Percentiles rank a stretch among this genome's conserved stretches.
Conservation (phyloP, 2,888 invertebrate species). For the Acrobasis consociella region DNA sequence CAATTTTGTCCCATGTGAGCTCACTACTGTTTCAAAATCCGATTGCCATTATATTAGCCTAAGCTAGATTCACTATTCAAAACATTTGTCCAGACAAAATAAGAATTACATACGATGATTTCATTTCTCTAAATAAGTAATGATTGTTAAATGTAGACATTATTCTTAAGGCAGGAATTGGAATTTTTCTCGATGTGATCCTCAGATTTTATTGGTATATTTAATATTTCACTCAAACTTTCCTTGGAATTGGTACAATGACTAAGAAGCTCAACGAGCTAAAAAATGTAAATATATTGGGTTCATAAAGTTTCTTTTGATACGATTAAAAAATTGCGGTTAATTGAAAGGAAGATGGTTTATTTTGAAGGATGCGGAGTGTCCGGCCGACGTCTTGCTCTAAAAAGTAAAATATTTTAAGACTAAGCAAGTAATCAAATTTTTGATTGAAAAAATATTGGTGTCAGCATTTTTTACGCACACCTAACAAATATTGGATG, state of each 20-base stretch:
- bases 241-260: neutral
- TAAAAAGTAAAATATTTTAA: no score
- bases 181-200: conserved; percentile 32
- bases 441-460: no score
- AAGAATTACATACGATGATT: conserved; percentile 4
- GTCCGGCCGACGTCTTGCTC: neutral
- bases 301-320: neutral
- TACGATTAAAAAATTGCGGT: neutral
- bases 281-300: conserved; percentile 13
- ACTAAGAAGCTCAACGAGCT: neutral
- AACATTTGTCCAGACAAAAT: neutral
- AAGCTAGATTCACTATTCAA: no score
- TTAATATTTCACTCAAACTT: neutral
- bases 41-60: no score
- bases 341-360: no score
- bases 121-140: neutral
- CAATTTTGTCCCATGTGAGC: no score
- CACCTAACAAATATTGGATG: no score
- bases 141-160: conserved; percentile 9
- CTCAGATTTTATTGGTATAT: conserved; percentile 4
- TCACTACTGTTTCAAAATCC: no score
- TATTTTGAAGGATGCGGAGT: neutral
- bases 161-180: conserved; percentile 22
- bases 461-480: no score
- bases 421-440: no score